Evolutionary conservation across 2,888 invertebrate species (phyloP), one percentile per base, ranked within the genome.

Genomic region (Erebia ligea): DNA sequence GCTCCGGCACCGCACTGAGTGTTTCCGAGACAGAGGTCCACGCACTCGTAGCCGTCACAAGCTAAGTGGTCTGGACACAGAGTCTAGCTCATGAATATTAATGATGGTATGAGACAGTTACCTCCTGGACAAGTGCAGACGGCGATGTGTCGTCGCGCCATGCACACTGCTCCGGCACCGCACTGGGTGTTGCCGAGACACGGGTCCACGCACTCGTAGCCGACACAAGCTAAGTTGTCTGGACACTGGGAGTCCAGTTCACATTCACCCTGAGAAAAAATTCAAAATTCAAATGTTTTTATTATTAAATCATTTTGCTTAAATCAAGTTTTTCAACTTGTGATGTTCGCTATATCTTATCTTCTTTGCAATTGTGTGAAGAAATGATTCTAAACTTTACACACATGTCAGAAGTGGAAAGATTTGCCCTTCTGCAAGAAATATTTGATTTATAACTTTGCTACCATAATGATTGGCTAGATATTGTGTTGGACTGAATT

Each of bases 51-150:
- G 80, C 97, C 96, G 66, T 96, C 96, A 84, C 97, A 97, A 45
- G 97, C 0, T 34, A 34, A 45, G 42, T 45, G 45, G 11, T 52
- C n/a, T 2, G 52, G n/a, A 11, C 48, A 48, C 48, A 9, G 52
- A 52, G 5, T 52, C n/a, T n/a, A 3, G 45, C 13, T 45, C 11
- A 42, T 42, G 42, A 5, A 34, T n/a, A 50, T n/a, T 15, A 1
- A 52, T 3, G 13, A 1, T 1, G 17, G 11, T 61, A 61, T 45
- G n/a, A 10, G 40, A 13, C 25, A 40, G 11, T 64, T 86, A 82
- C 97, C 97, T 50, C 94, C 89, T 1, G 96, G 95, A 77, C 97
- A 98, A 1, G 97, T 96, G 85, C 97, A 98, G 54, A 97, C 97
- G 5, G 97, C 97, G 66, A 97, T 94, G 86, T 97, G 97, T 45